Evolutionary conservation across 2,797 vertebrate genomes (phyloP), one percentile per base, ranked within the genome.

Genomic region (Acipenser transmontanus): DNA sequence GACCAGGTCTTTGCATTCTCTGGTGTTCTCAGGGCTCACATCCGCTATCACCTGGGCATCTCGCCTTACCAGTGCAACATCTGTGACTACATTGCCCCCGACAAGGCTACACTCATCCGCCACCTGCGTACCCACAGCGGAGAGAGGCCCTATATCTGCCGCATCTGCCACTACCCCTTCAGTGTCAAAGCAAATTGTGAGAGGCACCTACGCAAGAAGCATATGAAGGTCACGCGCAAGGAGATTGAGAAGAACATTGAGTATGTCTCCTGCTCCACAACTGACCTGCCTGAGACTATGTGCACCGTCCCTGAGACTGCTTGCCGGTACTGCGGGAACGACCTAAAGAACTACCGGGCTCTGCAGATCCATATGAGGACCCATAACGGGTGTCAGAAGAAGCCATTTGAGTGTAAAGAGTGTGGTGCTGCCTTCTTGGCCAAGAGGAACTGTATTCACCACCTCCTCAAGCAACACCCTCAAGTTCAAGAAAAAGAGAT

Each of bases 131-230:
- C 95, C 0, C 97, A 99, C 87, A 98, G 96, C 0, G 96, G 96
- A 0, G 97, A 99, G 81, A 89, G 97, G 48, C 97, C 96, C 0
- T 99, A 98, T 61, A 90, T 98, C 67, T 99, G 97, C 79, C 93
- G 95, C 47, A 91, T 99, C 76, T 99, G 97, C 81, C 95, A 96
- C 77, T 99, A 98, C 71, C 96, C 96, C 0, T 99, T 99, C 86
- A 99, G 96, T 0, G 96, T 99, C 78, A 98, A 98, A 77, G 97
- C 96, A 77, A 99, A 99, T 80, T 99, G 97, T 0, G 97, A 99
- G 84, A 93, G 97, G 68, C 97, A 99, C 80, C 87, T 99, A 75
- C 89, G 96, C 63, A 98, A 98, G 85, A 98, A 98, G 78, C 97
- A 99, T 82, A 91, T 91, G 80, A 98, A 97, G 82, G 92, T 90